These are phyloP conservation scores for cat (Felis catus) DNA, from an alignment of 2,113 vertebrate species.

Conservation along the genomic window DNA sequence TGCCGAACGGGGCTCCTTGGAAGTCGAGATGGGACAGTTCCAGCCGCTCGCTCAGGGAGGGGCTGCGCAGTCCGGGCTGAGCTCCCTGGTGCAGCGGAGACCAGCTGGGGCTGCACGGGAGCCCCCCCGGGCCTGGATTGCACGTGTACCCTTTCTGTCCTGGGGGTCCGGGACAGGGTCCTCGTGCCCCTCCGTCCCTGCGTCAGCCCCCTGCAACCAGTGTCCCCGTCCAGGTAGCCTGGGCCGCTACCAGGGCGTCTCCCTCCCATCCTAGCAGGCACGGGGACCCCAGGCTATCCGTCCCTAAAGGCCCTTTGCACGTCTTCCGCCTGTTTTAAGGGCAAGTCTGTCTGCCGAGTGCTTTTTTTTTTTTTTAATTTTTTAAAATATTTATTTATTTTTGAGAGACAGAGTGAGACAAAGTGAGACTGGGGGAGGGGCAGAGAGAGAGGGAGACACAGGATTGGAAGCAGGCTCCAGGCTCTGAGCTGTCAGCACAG, in stretches of 20 bases:
- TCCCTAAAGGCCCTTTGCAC: not conserved
- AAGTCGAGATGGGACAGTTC: not conserved
- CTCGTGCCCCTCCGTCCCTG: accelerated
- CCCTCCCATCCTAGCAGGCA: not conserved
- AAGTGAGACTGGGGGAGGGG: too few relatives aligned
- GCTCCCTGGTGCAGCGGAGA: accelerated
- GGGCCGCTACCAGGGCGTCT: too few relatives aligned
- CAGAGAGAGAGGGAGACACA: too few relatives aligned
- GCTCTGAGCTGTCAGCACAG: too few relatives aligned
- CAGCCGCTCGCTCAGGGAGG: not conserved
- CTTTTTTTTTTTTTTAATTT: not conserved
- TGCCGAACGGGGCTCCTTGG: accelerated
- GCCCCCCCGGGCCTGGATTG: not conserved
- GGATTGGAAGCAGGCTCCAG: too few relatives aligned
- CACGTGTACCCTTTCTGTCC: too few relatives aligned
- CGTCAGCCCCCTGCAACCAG: not conserved
- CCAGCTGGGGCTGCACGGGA: accelerated
- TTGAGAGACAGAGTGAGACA: too few relatives aligned
- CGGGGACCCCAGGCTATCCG: accelerated
- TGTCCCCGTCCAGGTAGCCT: too few relatives aligned
- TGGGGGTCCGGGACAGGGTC: not conserved
- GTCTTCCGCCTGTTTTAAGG: accelerated
- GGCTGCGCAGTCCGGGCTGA: accelerated
- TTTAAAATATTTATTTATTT: too few relatives aligned
- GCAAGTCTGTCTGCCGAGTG: not conserved